A percentile compares a stretch with the other conserved stretches of the same genome.
Evolutionary conservation across 2,888 invertebrate species (phyloP).

Genomic region (Oxytorus armatus): DNA sequence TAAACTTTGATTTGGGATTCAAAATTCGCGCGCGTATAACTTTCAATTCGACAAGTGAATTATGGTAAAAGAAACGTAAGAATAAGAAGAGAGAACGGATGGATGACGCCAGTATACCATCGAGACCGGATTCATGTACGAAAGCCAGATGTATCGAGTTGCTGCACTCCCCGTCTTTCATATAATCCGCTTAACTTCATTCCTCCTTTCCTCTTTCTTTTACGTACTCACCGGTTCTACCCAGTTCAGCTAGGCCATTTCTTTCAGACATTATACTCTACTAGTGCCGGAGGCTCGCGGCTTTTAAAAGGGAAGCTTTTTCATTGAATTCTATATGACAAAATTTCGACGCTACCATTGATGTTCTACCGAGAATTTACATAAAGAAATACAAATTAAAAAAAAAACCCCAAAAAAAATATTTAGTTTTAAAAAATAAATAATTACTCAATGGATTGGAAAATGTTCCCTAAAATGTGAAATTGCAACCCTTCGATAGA

Average conservation of each 20-base stretch:
- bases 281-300: constrained; percentile 13
- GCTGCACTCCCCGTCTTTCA: constrained; percentile 36
- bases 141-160: constrained; percentile 40
- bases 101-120: constrained; percentile 22
- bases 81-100: constrained; percentile 9
- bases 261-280: constrained; percentile 11
- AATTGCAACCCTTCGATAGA: too few species aligned
- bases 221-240: constrained; percentile 13
- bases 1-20: neutral
- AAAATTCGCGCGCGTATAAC: neutral
- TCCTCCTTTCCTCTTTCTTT: constrained; percentile 42
- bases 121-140: constrained; percentile 8
- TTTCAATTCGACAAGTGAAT: constrained; percentile 1
- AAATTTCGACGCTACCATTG: neutral
- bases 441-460: too few species aligned
- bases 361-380: too few species aligned
- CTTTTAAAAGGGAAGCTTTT: too few species aligned
- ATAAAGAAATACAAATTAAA: too few species aligned
- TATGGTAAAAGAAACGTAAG: constrained; percentile 3
- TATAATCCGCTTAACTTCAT: constrained; percentile 58
- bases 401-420: too few species aligned
- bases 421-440: too few species aligned
- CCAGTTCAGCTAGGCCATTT: constrained; percentile 25
- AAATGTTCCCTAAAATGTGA: too few species aligned
- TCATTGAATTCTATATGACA: constrained; percentile 8